Percentiles rank a stretch among this genome's conserved stretches.
Conservation (phyloP, 2,113 vertebrate species). For the Chitala chitala region DNA sequence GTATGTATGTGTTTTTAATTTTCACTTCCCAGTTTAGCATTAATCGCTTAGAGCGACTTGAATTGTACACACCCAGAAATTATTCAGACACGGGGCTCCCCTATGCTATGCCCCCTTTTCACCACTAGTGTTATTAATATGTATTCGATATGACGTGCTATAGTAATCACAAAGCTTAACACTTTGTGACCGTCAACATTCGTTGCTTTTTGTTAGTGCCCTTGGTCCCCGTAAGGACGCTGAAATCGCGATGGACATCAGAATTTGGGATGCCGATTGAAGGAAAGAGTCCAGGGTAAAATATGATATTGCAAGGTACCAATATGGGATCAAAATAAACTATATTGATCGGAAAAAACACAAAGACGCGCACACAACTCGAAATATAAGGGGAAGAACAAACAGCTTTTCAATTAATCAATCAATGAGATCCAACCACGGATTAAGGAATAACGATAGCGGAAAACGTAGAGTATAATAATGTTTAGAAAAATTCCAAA, state of each 20-base stretch:
- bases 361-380: background rate
- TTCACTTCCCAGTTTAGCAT: too few species aligned
- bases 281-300: too few species aligned
- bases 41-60: too few species aligned
- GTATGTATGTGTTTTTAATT: too few species aligned
- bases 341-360: too few species aligned
- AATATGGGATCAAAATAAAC: too few species aligned
- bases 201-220: slow-evolving; percentile 63
- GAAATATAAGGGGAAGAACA: slow-evolving; percentile 4
- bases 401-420: slow-evolving; percentile 15
- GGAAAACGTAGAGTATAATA: background rate
- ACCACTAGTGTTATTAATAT: slow-evolving; percentile 72
- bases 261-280: too few species aligned
- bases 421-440: background rate
- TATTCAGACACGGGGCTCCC: too few species aligned
- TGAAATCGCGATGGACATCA: too few species aligned
- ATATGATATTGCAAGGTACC: too few species aligned
- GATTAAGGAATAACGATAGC: background rate
- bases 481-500: background rate
- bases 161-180: slow-evolving; percentile 84
- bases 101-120: too few species aligned
- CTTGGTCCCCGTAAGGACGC: slow-evolving; percentile 37
- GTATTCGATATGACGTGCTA: slow-evolving; percentile 68
- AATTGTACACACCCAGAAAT: too few species aligned
- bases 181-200: slow-evolving; percentile 76